Base-by-base conservation (phyloP, 2,113 vertebrate species). In the Delphinus delphis region DNA sequence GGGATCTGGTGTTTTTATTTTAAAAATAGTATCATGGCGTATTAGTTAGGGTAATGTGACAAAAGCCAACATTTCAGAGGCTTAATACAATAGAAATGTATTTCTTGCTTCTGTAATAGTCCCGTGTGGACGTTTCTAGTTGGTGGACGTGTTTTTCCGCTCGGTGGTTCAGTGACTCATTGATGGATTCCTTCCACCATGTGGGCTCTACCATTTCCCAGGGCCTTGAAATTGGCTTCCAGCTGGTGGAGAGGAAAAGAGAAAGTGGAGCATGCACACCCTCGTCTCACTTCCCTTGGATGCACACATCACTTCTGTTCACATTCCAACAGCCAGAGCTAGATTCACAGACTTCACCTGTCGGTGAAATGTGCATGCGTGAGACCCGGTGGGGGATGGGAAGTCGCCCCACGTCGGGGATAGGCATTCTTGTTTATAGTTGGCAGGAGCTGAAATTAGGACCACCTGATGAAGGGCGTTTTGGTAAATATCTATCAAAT, bases 371-470 rank as follows among this genome's bases (percentile, higher is more conserved):
- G 26, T 76, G 41, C 2, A 14, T 76, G 73, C 26, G 18, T 15
- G 73, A 10, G 41, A 44, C 73, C 73, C 31, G 41, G 26, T 31
- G 26, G 41, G 73, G 2, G 4, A 2, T 47, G 73, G 26, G 15
- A 47, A 31, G 41, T 25, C 6, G 5, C 41, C 41, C 8, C 17
- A 41, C 0, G 1, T 5, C 23, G 14, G 14, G 26, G 8, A 28
- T 2, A 31, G 71, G 14, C 13, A 9, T 68, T 36, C 67, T 68
- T 68, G 67, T 68, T 67, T 36, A 8, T 20, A 68, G 67, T 36
- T 58, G 55, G 20, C 67, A 68, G 41, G 13, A 74, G 25, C 14
- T 44, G 38, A 74, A 44, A 17, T 44, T 7, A 28, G 25, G 15
- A 41, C 25, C 41, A 9, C 41, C 14, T 9, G 25, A 9, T 2